Evolutionary conservation across 2,888 invertebrate species (phyloP).

Genomic region (Paralinhomoeus sp.): DNA sequence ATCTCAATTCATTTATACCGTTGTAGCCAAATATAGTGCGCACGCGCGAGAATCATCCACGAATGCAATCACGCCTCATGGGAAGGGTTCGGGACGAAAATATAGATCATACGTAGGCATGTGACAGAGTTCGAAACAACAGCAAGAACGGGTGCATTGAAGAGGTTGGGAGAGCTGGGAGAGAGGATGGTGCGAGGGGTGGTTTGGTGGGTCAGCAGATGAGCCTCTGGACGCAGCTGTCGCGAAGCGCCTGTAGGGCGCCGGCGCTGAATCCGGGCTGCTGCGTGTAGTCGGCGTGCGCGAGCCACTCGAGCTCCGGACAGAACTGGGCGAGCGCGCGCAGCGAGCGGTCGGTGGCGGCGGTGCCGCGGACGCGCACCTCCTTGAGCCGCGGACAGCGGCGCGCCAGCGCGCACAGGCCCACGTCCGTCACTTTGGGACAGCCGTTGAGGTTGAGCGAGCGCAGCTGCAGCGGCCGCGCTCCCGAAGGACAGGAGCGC

Average conservation of each 20-base stretch:
- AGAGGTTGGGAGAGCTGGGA: too few relatives aligned
- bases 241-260: slow-evolving; percentile 17
- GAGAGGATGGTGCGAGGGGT: too few relatives aligned
- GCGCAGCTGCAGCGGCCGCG: slow-evolving; percentile 6
- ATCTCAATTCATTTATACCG: too few relatives aligned
- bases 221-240: slow-evolving; percentile 20
- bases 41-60: too few relatives aligned
- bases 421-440: slow-evolving; percentile 19
- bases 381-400: slow-evolving; percentile 7
- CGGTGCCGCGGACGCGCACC: slow-evolving; percentile 21
- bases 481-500: not conserved
- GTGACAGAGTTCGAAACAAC: too few relatives aligned
- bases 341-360: slow-evolving; percentile 20
- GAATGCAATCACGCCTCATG: too few relatives aligned
- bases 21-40: too few relatives aligned
- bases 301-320: slow-evolving; percentile 21
- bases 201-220: slow-evolving; percentile 14
- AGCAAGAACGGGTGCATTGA: too few relatives aligned
- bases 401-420: slow-evolving; percentile 14
- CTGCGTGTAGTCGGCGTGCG: slow-evolving; percentile 19
- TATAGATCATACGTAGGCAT: too few relatives aligned
- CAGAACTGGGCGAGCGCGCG: slow-evolving; percentile 21
- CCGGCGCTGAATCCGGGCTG: slow-evolving; percentile 19
- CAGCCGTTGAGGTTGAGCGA: slow-evolving; percentile 23
- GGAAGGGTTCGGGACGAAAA: too few relatives aligned